phyloP scores from a whole-genome alignment of 2,797 vertebrate species.

The Petrocephalus schoutedeni region DNA sequence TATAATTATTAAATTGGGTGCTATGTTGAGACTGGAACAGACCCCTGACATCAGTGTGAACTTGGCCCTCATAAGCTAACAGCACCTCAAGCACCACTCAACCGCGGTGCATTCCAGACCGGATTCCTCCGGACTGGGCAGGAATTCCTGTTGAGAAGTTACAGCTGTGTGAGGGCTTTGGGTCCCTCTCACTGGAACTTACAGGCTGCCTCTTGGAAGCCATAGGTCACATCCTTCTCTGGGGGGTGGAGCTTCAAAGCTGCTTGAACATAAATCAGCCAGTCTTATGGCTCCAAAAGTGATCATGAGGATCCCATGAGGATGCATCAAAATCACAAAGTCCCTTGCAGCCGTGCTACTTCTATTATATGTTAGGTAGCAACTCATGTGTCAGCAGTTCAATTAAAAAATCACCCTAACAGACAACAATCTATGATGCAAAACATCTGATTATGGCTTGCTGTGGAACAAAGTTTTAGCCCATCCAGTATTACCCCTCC shows the following conservation, averaged over 20 bases:
- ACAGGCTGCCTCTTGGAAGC: not conserved
- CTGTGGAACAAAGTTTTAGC: not conserved
- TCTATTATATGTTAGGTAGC: not conserved
- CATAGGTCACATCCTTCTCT: not conserved
- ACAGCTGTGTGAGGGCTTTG: not conserved
- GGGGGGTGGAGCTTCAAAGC: not conserved
- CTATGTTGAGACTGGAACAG: not conserved
- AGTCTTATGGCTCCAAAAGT: not conserved
- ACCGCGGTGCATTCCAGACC: not conserved
- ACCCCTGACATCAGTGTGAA: not conserved
- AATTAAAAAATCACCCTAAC: not conserved
- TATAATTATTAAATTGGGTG: not conserved
- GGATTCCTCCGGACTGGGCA: not conserved
- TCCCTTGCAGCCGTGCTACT: not conserved
- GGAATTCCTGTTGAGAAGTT: slow-evolving; percentile 1
- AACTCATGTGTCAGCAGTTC: not conserved
- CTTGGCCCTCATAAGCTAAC: not conserved
- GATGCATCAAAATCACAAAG: not conserved
- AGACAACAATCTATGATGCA: not conserved
- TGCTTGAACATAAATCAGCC: not conserved
- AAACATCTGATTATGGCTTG: not conserved
- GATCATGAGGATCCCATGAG: slow-evolving; percentile 23
- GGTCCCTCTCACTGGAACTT: not conserved
- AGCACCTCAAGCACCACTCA: not conserved
- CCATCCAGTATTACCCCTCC: not conserved